These are phyloP conservation scores for Marisa cornuarietis DNA, from an alignment of 1,140 invertebrate species.

Conservation along the genomic window DNA sequence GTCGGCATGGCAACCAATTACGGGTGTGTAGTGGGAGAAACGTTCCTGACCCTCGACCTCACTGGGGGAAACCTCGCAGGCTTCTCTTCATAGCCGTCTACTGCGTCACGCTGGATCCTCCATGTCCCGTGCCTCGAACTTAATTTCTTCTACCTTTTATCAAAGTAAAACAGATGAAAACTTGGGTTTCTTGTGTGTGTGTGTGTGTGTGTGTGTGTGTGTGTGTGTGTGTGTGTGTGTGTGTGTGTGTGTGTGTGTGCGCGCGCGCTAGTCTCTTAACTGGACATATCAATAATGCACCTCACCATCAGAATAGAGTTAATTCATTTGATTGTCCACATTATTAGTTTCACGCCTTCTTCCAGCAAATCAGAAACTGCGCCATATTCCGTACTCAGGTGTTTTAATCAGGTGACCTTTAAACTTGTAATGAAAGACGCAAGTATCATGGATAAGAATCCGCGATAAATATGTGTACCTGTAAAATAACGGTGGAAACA, in stretches of 20 bases:
- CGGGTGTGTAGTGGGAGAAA: not conserved
- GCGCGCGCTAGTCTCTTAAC: not conserved
- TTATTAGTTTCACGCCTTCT: too few species aligned
- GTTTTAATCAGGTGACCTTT: too few species aligned
- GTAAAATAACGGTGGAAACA: too few species aligned
- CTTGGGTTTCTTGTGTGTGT: not conserved
- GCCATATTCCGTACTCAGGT: too few species aligned
- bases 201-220: not conserved
- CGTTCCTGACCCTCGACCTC: not conserved
- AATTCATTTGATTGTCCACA: too few species aligned
- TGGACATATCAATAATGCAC: not conserved
- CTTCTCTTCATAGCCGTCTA: not conserved
- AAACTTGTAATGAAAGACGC: too few species aligned
- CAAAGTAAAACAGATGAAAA: not conserved
- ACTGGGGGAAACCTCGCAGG: not conserved
- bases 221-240: not conserved
- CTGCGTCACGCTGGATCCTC: too few species aligned
- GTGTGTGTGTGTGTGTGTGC: not conserved
- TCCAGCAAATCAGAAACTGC: too few species aligned
- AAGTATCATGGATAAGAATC: too few species aligned
- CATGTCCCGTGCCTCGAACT: too few species aligned
- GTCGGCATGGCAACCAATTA: constrained; percentile 3
- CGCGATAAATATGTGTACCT: too few species aligned
- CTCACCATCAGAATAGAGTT: too few species aligned
- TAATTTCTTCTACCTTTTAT: not conserved